phyloP scores from a whole-genome alignment of 2,797 vertebrate genomes.

The Cryptoblepharus egeriae region DNA sequence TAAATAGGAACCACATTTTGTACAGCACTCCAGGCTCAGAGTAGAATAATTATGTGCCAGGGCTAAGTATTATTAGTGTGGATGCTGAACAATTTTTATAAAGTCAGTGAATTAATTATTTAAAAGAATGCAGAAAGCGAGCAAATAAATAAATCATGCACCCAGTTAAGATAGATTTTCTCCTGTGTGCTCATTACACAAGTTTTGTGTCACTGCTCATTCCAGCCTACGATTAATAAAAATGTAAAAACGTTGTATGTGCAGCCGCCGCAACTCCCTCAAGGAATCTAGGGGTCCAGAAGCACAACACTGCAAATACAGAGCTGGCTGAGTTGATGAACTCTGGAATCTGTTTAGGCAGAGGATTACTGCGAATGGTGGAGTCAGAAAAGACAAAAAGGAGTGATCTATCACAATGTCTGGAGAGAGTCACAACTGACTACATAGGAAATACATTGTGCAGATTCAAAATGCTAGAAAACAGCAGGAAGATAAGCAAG shows the following conservation, averaged over 20 bases:
- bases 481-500: background rate
- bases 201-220: slow-evolving; percentile 25
- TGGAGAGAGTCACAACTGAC: background rate
- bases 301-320: background rate
- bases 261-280: background rate
- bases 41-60: slow-evolving; percentile 5
- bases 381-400: background rate
- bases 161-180: slow-evolving; percentile 8
- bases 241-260: fast-evolving
- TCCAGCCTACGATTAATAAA: slow-evolving; percentile 23
- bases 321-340: slow-evolving; percentile 12
- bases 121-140: slow-evolving; percentile 39
- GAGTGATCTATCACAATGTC: background rate
- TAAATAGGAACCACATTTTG: slow-evolving; percentile 39
- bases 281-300: background rate
- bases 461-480: background rate
- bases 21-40: slow-evolving; percentile 29
- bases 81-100: slow-evolving; percentile 21
- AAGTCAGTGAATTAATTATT: slow-evolving; percentile 42
- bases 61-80: slow-evolving; percentile 21
- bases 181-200: slow-evolving; percentile 16
- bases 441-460: background rate
- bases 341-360: background rate
- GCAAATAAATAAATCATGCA: slow-evolving; percentile 32
- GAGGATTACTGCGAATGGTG: background rate